These are phyloP conservation scores for Falcunculus frontatus DNA, from an alignment of 2,113 vertebrate species.

Conservation along the genomic window DNA sequence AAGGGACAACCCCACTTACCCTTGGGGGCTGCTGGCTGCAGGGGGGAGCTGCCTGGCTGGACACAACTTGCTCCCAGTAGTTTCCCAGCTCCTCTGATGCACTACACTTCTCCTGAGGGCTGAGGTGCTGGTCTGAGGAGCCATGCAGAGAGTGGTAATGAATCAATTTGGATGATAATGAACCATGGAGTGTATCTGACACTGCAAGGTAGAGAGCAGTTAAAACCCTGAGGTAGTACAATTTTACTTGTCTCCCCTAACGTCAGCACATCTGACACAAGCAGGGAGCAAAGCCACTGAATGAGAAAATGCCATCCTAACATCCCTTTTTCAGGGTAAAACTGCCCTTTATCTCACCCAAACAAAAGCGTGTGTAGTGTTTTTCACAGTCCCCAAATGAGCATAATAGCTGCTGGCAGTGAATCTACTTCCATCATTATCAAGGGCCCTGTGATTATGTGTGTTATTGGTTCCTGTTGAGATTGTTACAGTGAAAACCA, in stretches of 20 bases:
- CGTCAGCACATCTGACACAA: background rate
- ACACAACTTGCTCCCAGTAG: background rate
- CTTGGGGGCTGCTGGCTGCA: background rate
- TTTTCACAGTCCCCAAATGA: background rate
- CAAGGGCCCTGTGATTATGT: background rate
- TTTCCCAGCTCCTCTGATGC: background rate
- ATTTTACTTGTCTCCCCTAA: background rate
- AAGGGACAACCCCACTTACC: background rate
- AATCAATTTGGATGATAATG: background rate
- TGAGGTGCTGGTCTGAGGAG: background rate
- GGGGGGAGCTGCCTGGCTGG: background rate
- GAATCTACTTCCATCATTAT: conserved; percentile 9
- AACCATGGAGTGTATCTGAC: background rate
- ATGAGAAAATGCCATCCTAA: background rate
- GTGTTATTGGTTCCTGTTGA: conserved; percentile 23
- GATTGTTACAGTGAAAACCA: background rate
- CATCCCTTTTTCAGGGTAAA: background rate
- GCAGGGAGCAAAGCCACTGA: background rate
- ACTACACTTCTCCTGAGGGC: background rate
- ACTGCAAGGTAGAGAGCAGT: background rate
- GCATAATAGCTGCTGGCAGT: background rate
- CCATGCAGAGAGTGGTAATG: background rate
- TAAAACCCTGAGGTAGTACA: background rate
- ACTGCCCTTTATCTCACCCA: background rate
- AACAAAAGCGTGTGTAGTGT: background rate